A percentile compares a stretch with the other conserved stretches of the same genome.
Evolutionary conservation across 2,113 vertebrate species (phyloP).

Genomic region (Hoplias malabaricus): DNA sequence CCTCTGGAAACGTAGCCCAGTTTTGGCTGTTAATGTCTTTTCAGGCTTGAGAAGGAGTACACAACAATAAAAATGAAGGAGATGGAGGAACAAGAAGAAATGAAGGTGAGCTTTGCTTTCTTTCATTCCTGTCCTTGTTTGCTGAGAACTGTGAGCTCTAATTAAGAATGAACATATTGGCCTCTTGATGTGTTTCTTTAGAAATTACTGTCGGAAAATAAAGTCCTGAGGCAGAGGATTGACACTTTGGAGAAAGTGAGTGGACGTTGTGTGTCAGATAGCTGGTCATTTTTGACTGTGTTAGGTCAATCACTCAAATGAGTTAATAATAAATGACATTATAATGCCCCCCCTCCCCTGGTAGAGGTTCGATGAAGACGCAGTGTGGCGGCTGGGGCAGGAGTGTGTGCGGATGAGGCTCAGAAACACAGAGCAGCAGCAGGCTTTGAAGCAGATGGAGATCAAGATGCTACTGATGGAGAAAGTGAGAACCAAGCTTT

Average conservation of each 20-base stretch:
- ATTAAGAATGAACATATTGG: background rate
- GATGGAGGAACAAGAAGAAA: constrained; percentile 97
- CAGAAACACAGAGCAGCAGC: background rate
- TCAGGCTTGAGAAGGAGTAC: constrained; percentile 95
- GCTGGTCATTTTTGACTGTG: background rate
- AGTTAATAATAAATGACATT: too few relatives aligned
- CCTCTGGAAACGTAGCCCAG: background rate
- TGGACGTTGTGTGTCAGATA: background rate
- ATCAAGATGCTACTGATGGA: constrained; percentile 10
- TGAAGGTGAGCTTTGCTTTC: constrained; percentile 81
- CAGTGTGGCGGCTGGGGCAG: constrained; percentile 21
- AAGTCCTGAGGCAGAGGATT: constrained; percentile 92
- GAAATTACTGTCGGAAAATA: constrained; percentile 94
- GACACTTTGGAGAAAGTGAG: constrained; percentile 97
- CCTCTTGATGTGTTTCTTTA: constrained; percentile 59
- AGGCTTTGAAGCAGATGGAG: constrained; percentile 22
- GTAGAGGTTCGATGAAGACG: constrained; percentile 25
- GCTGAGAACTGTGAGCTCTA: background rate
- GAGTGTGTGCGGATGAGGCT: constrained; percentile 7
- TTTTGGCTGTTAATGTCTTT: constrained; percentile 8
- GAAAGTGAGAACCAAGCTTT: background rate
- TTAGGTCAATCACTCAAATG: too few relatives aligned
- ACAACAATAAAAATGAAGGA: constrained; percentile 98
- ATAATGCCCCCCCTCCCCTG: too few relatives aligned
- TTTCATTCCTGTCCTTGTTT: background rate